Evolutionary conservation across 2,113 vertebrate genomes (phyloP), one percentile per base, ranked within the genome.

Genomic region (Triplophysa tibetana): DNA sequence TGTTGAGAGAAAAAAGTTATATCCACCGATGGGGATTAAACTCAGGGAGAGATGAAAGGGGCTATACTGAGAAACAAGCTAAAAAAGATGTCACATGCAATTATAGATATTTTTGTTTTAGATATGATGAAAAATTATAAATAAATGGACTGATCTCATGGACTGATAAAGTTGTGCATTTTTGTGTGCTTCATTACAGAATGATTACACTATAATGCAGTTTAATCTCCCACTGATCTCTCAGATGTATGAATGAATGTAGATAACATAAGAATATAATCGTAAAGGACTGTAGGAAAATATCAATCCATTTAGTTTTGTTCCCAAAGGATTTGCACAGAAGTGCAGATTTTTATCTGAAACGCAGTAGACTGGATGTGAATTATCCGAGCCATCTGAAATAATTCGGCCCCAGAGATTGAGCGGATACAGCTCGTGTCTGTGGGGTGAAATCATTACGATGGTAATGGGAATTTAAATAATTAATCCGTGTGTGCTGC

Each of bases 401-500:
- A 63, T 11, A n/a, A 67, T 45, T 9, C 14, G 16, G 7, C 7
- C 38, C 63, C 29, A 67, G 43, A 45, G 7, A 64, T 33, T 52
- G 29, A 56, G 45, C 60, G 62, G 50, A 19, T 48, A 54, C 33
- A 24, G 33, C 38, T 72, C 33, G 26, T 58, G 45, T 16, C 16
- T 56, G 52, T 50, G 69, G 45, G 23, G 45, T 64, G 24, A 41
- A 58, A 67, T 61, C 69, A 38, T 45, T 68, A 45, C 9, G 63
- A 61, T 77, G 11, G 75, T 62, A 77, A 82, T 73, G 48, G 66
- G n/a, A 74, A 75, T 79, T 19, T 72, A 45, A 85, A 85, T 85
- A 68, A 85, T 85, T 80, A 67, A 85, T 61, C 38, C 3, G 19
- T 66, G 56, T 24, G 12, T 72, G 61, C 61, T 1, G 24, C 62